These are phyloP conservation scores for Cancer borealis DNA, from an alignment of 2,888 invertebrate species.

Conservation along the genomic window DNA sequence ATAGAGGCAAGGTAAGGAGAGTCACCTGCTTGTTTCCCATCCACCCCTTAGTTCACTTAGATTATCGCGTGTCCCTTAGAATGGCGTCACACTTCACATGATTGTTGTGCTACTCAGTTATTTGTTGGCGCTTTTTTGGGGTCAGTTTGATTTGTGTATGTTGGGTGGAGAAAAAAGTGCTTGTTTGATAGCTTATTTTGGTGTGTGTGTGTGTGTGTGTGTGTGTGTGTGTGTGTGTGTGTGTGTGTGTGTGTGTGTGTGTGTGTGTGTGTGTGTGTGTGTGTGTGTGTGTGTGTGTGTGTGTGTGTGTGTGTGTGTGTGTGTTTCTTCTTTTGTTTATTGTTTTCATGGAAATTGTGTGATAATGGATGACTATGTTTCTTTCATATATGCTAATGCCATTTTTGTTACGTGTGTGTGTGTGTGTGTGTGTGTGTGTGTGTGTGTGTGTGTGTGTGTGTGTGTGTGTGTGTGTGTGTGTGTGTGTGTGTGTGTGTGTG, in stretches of 20 bases:
- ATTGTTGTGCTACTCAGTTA: not conserved
- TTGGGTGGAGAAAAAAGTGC: not conserved
- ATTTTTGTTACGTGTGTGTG: not conserved
- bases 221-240: constrained; percentile 36
- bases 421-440: constrained; percentile 41
- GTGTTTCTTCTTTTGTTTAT: not conserved
- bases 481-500: constrained; percentile 15
- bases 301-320: constrained; percentile 13
- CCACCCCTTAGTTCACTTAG: not conserved
- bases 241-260: constrained; percentile 38
- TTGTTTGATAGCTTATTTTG: not conserved
- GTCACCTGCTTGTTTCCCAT: not conserved
- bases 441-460: constrained; percentile 18
- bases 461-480: not conserved
- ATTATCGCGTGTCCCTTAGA: not conserved
- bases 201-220: not conserved
- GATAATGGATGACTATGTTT: not conserved
- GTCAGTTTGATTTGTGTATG: not conserved
- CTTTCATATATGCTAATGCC: not conserved
- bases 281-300: not conserved
- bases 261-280: not conserved
- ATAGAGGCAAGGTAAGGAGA: constrained; percentile 42
- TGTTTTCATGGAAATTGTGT: not conserved
- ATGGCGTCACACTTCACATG: not conserved
- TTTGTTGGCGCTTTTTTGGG: not conserved